Base-by-base conservation (phyloP, 2,797 vertebrate genomes). In the Taenioides sp. region DNA sequence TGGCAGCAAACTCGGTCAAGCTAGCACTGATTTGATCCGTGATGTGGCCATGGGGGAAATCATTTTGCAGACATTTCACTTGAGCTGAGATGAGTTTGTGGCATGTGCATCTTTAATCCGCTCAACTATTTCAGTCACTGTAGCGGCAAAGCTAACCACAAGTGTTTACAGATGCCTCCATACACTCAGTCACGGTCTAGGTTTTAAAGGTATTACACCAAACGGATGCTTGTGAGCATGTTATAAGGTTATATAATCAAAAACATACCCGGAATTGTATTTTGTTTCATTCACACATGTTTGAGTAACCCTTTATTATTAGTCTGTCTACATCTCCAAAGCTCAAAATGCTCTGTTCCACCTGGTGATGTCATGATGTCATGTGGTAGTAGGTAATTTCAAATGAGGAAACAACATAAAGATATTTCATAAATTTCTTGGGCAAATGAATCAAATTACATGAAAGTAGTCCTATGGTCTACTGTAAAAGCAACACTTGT, bases 91-190 rank as follows among this genome's bases (percentile, higher is more conserved):
- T 22, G 47, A 54, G 25, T 72, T 31, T 14, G 65, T 69, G 58
- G 61, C n/a, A 49, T 80, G 74, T 75, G 74, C 73, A 72, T 87
- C 73, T 80, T n/a, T 88, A 80, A 75, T 87, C 67, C 50, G 61
- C 67, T 78, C 67, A 67, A 67, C 84, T 87, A 88, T 88, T 88
- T 83, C 22, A 76, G 84, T 79, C 78, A 10, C 73, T 20, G 62
- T 60, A 43, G 3, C 60, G 65, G 55, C 71, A 65, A 31, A 65
- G 52, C 69, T 31, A 37, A 10, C 40, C 16, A 23, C 22, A 27
- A 47, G 22, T 18, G 43, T 6, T 25, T 43, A 2, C 20, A 28
- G 28, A 59, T 59, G n/a, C 22, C 10, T 7, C 25, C 1, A 9
- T 14, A 59, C 25, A 28, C 57, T 16, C 9, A 14, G 23, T 58